Conservation (phyloP, 2,113 vertebrate genomes). For the Coptodon rendalli region DNA sequence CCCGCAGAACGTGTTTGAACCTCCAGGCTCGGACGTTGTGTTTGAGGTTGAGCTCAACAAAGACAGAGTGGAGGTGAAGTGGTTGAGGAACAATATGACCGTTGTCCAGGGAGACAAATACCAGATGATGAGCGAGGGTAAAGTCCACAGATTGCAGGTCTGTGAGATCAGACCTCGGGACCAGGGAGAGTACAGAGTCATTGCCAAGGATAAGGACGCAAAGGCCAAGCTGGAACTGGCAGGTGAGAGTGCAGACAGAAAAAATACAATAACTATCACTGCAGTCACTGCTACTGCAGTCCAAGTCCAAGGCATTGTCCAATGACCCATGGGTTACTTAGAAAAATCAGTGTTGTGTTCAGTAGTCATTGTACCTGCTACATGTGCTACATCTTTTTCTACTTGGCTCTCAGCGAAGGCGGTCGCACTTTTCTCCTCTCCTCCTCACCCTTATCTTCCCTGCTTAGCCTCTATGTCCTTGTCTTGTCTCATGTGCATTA, state of each 20-base stretch:
- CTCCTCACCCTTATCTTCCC: too few species aligned
- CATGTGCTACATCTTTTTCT: background rate
- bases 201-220: conserved; percentile 95
- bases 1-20: conserved; percentile 85
- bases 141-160: conserved; percentile 90
- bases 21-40: conserved; percentile 87
- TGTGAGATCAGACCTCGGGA: conserved; percentile 93
- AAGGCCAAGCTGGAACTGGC: conserved; percentile 95
- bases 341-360: background rate
- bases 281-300: background rate
- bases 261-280: background rate
- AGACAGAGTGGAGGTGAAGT: conserved; percentile 93
- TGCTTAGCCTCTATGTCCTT: too few species aligned
- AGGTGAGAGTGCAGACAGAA: conserved; percentile 66
- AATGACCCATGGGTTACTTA: background rate
- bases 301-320: background rate
- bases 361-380: background rate
- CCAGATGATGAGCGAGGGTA: conserved; percentile 99
- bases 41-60: conserved; percentile 95
- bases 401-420: too few species aligned
- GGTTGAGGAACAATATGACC: conserved; percentile 97
- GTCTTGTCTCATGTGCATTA: too few species aligned
- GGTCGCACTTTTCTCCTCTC: too few species aligned
- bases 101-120: conserved; percentile 95
- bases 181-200: conserved; percentile 92